phyloP scores from a whole-genome alignment of 1,140 invertebrate species.

The Metaphire vulgaris region DNA sequence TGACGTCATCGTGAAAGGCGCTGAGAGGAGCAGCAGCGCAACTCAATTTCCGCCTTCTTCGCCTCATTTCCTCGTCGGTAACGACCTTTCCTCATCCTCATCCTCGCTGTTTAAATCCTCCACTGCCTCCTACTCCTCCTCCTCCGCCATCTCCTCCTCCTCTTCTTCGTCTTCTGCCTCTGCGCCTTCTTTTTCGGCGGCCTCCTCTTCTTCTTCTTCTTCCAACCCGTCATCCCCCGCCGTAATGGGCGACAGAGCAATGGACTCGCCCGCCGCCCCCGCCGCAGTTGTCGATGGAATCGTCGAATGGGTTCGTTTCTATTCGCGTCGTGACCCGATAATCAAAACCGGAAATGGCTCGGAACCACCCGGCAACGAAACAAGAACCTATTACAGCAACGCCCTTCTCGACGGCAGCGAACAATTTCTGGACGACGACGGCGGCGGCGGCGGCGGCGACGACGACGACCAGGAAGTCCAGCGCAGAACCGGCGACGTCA shows the following conservation, averaged over 20 bases:
- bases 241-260: too few relatives aligned
- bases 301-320: background rate
- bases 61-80: too few relatives aligned
- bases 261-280: too few relatives aligned
- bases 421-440: background rate
- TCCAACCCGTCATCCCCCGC: too few relatives aligned
- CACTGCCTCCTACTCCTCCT: background rate
- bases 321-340: background rate
- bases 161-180: background rate
- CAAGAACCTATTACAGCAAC: background rate
- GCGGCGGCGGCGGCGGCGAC: background rate
- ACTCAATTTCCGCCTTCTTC: too few relatives aligned
- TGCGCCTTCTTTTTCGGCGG: background rate
- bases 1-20: too few relatives aligned
- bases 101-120: background rate
- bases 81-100: too few relatives aligned
- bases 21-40: too few relatives aligned
- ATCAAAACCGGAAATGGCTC: background rate
- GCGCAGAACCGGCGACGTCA: too few relatives aligned
- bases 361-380: background rate
- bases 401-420: background rate
- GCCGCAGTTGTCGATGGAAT: background rate
- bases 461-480: background rate
- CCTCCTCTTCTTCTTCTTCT: too few relatives aligned
- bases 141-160: background rate